phyloP scores from a whole-genome alignment of 2,113 vertebrate genomes.

The Hepsetus odoe region DNA sequence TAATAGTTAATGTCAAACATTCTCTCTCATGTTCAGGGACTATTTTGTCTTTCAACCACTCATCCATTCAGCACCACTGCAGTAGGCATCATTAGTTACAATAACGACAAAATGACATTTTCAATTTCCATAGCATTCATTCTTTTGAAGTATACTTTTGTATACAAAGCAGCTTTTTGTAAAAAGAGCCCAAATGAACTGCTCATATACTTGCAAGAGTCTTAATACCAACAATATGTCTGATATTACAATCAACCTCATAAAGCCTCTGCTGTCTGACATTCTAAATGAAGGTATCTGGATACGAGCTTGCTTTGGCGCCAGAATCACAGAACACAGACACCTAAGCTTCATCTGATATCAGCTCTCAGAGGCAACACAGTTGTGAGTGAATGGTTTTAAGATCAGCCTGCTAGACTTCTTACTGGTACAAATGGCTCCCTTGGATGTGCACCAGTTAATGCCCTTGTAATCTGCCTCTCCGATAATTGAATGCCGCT shows the following conservation, averaged over 20 bases:
- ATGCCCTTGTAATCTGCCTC: conserved; percentile 54
- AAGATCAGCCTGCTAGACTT: conserved; percentile 41
- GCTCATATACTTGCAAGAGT: conserved; percentile 18
- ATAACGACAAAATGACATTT: no score
- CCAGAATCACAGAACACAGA: conserved; percentile 26
- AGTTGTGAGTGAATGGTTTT: conserved; percentile 47
- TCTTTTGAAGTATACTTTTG: no score
- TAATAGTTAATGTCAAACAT: no score
- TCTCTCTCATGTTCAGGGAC: no score
- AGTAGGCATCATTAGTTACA: no score
- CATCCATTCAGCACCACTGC: no score
- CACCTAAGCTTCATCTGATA: conserved; percentile 48
- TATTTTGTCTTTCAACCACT: no score
- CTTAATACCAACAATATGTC: conserved; percentile 26
- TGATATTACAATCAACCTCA: conserved; percentile 29
- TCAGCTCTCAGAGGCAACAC: conserved; percentile 33
- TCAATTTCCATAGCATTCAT: no score
- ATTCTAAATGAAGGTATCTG: conserved; percentile 40
- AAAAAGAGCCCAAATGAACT: conserved; percentile 11
- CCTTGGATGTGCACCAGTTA: conserved; percentile 26
- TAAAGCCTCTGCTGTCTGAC: conserved; percentile 31
- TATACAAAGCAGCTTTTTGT: not conserved
- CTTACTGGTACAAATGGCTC: conserved; percentile 47
- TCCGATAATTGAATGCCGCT: conserved; percentile 58
- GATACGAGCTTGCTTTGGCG: conserved; percentile 23